Evolutionary conservation across 1,140 invertebrate species (phyloP).

Genomic region (Tetraneura akinire): DNA sequence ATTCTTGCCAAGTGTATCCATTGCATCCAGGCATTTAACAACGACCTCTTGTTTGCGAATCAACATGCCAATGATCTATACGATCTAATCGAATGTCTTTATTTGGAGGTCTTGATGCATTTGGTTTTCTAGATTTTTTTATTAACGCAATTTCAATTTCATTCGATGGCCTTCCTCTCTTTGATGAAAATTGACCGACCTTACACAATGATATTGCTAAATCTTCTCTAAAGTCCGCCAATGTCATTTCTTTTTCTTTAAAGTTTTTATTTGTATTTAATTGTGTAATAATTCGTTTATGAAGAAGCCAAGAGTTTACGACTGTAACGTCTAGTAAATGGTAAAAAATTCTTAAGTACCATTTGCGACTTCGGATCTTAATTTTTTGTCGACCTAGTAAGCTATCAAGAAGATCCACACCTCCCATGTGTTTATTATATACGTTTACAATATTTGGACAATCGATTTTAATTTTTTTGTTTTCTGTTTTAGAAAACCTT

Average conservation of each 20-base stretch:
- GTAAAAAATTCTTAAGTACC: constrained; percentile 57
- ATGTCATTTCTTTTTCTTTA: neutral
- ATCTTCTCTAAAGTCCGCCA: neutral
- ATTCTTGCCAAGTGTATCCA: neutral
- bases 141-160: neutral
- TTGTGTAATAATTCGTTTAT: no score
- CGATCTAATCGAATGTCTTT: neutral
- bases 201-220: neutral
- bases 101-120: neutral
- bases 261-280: constrained; percentile 18
- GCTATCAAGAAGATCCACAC: constrained; percentile 58
- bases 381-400: constrained; percentile 58
- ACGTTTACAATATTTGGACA: constrained; percentile 55
- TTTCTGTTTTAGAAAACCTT: neutral
- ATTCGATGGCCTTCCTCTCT: neutral
- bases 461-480: constrained; percentile 9
- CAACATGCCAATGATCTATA: neutral
- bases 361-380: constrained; percentile 57
- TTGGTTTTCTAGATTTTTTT: neutral
- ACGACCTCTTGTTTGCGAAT: neutral
- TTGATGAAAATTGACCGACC: neutral
- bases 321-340: constrained; percentile 56
- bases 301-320: constrained; percentile 57
- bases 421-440: constrained; percentile 56
- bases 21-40: neutral